Evolutionary conservation across 2,797 vertebrate genomes (phyloP).

Genomic region (Crypturellus tataupa): DNA sequence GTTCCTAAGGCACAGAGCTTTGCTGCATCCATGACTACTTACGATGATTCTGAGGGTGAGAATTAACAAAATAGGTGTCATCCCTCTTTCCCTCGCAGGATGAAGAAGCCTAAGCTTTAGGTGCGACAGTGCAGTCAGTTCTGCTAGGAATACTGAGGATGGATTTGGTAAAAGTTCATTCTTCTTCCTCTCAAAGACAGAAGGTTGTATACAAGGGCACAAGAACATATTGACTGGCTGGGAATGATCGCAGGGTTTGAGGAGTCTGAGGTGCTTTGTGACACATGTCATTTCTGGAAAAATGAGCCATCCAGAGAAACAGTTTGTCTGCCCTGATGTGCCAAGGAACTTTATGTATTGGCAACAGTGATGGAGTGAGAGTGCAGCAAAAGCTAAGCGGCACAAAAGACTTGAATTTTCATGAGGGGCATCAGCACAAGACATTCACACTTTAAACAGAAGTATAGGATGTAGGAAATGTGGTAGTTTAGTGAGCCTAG

Average conservation of each 20-base stretch:
- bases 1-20: conserved; percentile 51
- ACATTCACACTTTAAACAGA: neutral
- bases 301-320: conserved; percentile 77
- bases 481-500: neutral
- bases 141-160: conserved; percentile 28
- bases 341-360: conserved; percentile 67
- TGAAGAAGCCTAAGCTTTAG: conserved; percentile 51
- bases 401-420: conserved; percentile 61
- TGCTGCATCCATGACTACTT: conserved; percentile 38
- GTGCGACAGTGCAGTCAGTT: conserved; percentile 48
- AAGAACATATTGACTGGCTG: conserved; percentile 66
- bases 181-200: conserved; percentile 74
- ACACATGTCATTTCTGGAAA: conserved; percentile 81
- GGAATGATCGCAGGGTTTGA: conserved; percentile 74
- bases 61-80: conserved; percentile 67
- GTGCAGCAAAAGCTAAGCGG: conserved; percentile 52
- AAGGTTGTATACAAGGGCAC: conserved; percentile 74
- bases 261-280: conserved; percentile 75
- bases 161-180: conserved; percentile 72
- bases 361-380: conserved; percentile 72
- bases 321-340: conserved; percentile 76
- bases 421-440: conserved; percentile 49
- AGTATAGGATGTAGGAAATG: neutral
- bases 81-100: neutral
- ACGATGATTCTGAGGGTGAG: conserved; percentile 1